These are phyloP conservation scores for Copidosoma aretas DNA, from an alignment of 2,888 invertebrate genomes.

Conservation along the genomic window DNA sequence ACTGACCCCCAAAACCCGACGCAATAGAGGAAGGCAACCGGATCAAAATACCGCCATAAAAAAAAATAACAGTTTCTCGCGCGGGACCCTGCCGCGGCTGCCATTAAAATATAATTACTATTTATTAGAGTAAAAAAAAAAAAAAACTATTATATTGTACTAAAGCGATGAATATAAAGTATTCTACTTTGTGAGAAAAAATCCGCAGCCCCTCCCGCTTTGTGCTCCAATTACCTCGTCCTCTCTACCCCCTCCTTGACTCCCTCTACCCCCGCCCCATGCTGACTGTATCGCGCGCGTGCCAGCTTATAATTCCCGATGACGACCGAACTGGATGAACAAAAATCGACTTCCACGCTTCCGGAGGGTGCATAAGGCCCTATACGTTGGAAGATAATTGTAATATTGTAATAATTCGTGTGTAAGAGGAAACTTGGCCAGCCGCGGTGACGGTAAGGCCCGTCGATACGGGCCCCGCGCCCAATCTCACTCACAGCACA, in stretches of 20 bases:
- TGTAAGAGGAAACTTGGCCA: slow-evolving; percentile 36
- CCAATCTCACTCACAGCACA: slow-evolving; percentile 71
- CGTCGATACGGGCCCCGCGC: slow-evolving; percentile 61
- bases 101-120: slow-evolving; percentile 46
- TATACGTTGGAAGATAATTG: slow-evolving; percentile 36
- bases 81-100: slow-evolving; percentile 60
- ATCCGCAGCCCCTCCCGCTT: slow-evolving; percentile 4
- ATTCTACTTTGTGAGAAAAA: slow-evolving; percentile 38
- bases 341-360: slow-evolving; percentile 25
- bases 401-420: slow-evolving; percentile 1
- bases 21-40: slow-evolving; percentile 75
- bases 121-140: slow-evolving; percentile 24
- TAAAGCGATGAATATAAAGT: slow-evolving; percentile 41
- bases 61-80: slow-evolving; percentile 62
- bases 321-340: slow-evolving; percentile 26
- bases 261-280: slow-evolving; percentile 23
- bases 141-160: too few species aligned
- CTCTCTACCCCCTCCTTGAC: slow-evolving; percentile 24
- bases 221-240: slow-evolving; percentile 7
- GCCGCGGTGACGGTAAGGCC: slow-evolving; percentile 52
- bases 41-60: slow-evolving; percentile 63
- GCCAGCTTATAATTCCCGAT: slow-evolving; percentile 23
- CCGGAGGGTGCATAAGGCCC: slow-evolving; percentile 59
- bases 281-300: slow-evolving; percentile 39
- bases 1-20: slow-evolving; percentile 74